Evolutionary conservation across 2,797 vertebrate species (phyloP).

Genomic region (Synanceia verrucosa): DNA sequence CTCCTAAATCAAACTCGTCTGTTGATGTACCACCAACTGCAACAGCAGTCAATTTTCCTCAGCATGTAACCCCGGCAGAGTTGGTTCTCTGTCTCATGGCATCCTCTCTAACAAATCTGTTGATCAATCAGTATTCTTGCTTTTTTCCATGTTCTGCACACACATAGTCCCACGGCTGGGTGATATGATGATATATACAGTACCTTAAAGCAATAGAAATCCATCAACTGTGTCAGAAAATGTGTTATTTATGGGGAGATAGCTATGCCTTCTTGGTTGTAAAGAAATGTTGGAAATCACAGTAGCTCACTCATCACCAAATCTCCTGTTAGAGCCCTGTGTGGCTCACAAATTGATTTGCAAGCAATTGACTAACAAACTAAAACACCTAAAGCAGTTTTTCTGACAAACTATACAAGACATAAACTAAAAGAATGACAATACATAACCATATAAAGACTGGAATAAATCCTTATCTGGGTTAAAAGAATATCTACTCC

Average conservation of each 20-base stretch:
- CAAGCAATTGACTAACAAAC: no score
- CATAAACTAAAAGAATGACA: background rate
- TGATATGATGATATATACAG: background rate
- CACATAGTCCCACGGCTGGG: background rate
- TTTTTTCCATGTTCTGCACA: background rate
- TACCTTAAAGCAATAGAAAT: background rate
- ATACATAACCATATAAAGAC: background rate
- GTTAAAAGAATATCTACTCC: no score
- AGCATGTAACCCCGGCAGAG: background rate
- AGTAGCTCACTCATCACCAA: background rate
- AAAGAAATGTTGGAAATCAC: background rate
- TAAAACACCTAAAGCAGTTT: background rate
- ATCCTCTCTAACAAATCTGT: background rate
- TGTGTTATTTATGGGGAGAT: background rate
- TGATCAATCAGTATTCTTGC: background rate
- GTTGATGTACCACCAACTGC: conserved; percentile 22
- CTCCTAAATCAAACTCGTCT: conserved; percentile 8
- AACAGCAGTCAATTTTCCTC: conserved; percentile 16
- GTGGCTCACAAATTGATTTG: background rate
- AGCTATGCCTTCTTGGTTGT: background rate
- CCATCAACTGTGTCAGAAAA: background rate
- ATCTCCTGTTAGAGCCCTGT: background rate
- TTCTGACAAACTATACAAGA: background rate
- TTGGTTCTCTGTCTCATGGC: background rate
- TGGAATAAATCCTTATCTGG: background rate